Conservation (phyloP, 2,888 invertebrate species). For the Charanyca ferruginea region DNA sequence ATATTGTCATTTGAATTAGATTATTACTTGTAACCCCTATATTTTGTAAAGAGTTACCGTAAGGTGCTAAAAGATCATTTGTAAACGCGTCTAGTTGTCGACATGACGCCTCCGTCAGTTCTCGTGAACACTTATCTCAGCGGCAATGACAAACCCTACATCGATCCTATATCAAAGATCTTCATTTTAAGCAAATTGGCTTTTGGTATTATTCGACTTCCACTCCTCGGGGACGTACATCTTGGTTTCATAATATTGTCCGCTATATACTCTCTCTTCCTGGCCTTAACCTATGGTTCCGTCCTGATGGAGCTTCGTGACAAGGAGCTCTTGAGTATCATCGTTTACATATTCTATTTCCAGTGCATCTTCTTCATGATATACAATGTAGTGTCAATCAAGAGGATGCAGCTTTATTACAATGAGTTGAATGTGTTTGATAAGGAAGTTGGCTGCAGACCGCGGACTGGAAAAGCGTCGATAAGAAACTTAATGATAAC, state of each 20-base stretch:
- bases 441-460: conserved; percentile 69
- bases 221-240: conserved; percentile 63
- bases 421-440: conserved; percentile 74
- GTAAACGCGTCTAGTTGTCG: conserved; percentile 22
- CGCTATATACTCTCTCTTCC: conserved; percentile 57
- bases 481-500: conserved; percentile 67
- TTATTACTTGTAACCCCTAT: conserved; percentile 56
- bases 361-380: conserved; percentile 63
- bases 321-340: conserved; percentile 35
- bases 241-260: conserved; percentile 58
- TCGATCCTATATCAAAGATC: conserved; percentile 73
- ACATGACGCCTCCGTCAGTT: conserved; percentile 71
- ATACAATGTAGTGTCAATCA: conserved; percentile 67
- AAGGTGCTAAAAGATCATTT: conserved; percentile 33
- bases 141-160: conserved; percentile 59
- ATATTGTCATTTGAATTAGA: conserved; percentile 59
- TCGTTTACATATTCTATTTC: conserved; percentile 33
- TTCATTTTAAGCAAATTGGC: conserved; percentile 68
- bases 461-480: conserved; percentile 66
- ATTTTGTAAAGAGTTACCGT: conserved; percentile 41
- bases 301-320: conserved; percentile 9
- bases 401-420: conserved; percentile 69
- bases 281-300: conserved; percentile 20
- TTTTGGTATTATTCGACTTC: conserved; percentile 71
- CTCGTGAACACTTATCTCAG: conserved; percentile 73